These are phyloP conservation scores for Gopherus flavomarginatus DNA, from an alignment of 2,113 vertebrate species.

Conservation along the genomic window DNA sequence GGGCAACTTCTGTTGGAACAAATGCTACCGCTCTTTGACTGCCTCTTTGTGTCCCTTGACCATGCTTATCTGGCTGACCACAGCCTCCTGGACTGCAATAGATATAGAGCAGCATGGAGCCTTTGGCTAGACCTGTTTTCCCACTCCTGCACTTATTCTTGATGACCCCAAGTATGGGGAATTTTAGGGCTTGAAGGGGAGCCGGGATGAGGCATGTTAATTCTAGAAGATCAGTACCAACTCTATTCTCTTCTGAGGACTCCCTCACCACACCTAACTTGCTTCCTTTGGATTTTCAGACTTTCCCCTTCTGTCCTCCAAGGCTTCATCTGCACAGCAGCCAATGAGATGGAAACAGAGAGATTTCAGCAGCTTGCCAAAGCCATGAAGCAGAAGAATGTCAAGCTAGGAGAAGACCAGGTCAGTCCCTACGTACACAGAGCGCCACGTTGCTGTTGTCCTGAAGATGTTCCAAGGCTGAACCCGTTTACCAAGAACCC, in stretches of 20 bases:
- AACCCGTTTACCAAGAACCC: neutral
- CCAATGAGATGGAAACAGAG: neutral
- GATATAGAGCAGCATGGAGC: neutral
- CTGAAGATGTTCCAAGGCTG: accelerated
- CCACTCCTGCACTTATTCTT: neutral
- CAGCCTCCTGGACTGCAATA: neutral
- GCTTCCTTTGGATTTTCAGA: conserved; percentile 41
- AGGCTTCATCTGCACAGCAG: conserved; percentile 61
- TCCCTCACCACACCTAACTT: neutral
- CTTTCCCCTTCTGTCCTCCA: conserved; percentile 63
- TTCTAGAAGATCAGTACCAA: neutral
- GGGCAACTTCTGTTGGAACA: neutral
- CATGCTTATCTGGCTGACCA: neutral
- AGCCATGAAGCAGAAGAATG: conserved; percentile 47
- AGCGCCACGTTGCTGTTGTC: accelerated
- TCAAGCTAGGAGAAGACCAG: conserved; percentile 64
- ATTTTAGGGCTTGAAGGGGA: neutral
- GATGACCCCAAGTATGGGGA: neutral
- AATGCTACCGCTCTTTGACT: neutral
- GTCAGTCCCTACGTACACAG: neutral
- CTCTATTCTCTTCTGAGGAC: no score
- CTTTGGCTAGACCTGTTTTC: neutral
- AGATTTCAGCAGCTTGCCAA: conserved; percentile 53
- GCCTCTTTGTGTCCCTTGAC: accelerated
- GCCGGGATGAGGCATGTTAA: neutral